Conservation (phyloP, 1,140 invertebrate genomes). For the Pinna nobilis region DNA sequence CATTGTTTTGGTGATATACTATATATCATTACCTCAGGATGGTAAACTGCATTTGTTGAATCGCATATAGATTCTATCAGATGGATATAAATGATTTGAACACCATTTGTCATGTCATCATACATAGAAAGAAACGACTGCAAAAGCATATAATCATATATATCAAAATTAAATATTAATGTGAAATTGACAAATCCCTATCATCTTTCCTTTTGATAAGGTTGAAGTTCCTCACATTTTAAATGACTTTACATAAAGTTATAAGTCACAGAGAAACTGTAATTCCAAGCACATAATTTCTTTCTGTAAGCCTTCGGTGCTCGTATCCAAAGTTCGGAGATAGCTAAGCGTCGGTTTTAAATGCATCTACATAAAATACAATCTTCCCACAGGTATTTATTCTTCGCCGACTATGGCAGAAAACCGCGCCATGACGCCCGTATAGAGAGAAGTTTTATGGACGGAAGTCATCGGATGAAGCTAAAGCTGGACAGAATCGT, state of each 20-base stretch:
- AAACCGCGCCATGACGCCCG: conserved; percentile 81
- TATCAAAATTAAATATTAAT: too few species aligned
- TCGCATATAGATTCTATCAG: neutral
- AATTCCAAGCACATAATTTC: neutral
- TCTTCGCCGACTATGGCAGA: conserved; percentile 94
- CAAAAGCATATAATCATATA: too few species aligned
- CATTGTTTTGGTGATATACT: neutral
- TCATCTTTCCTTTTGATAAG: too few species aligned
- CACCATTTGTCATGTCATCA: too few species aligned
- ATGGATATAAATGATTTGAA: too few species aligned
- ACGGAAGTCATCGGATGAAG: conserved; percentile 88
- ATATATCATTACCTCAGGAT: neutral
- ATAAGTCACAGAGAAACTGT: too few species aligned
- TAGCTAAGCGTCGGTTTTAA: neutral
- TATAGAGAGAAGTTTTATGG: conserved; percentile 96
- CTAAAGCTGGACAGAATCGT: conserved; percentile 97
- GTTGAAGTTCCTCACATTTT: too few species aligned
- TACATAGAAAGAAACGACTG: too few species aligned
- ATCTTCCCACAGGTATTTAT: conserved; percentile 82
- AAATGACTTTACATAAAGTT: too few species aligned
- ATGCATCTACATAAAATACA: neutral
- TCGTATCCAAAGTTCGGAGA: neutral
- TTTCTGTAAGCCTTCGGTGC: neutral
- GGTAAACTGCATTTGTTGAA: neutral
- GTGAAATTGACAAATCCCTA: too few species aligned